Base-by-base conservation (phyloP, 2,113 vertebrate genomes). In the Jaculus jaculus region DNA sequence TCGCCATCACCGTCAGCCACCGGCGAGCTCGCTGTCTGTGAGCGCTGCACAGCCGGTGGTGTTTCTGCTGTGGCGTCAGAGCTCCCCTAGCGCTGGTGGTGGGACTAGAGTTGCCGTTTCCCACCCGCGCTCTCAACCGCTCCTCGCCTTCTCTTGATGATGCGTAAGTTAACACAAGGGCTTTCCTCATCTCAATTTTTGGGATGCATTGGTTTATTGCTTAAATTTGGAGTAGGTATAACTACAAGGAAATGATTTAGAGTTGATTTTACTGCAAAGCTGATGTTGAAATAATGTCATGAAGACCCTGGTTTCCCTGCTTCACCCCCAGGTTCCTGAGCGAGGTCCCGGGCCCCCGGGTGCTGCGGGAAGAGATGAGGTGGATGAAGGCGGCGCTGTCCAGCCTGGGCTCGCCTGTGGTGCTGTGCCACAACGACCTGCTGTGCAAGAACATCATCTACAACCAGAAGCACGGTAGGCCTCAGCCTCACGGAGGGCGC, bases 361-460 rank as follows among this genome's bases (percentile, higher is more conserved):
- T 98, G 95, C 99, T 99, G 95, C 97, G 99, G 93, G 98, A 99
- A 72, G 99, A 99, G 96, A 99, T 99, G 98, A 89, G 98, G 91
- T 99, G 99, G 99, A 98, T 99, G 97, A 99, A 99, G 97, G 98
- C 99, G 96, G 98, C 97, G 94, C 98, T 99, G 91, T 99, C 99
- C 24, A 98, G 98, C 96, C 97, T 99, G 96, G 99, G 98, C 86
- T 99, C 99, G 0, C 99, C 99, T 3, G 99, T 99, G 87, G 99
- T 99, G 47, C 99, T 99, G 85, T 99, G 99, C 97, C 99, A 99
- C 98, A 99, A 99, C 42, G 99, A 99, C 97, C 98, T 99, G 69
- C 98, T 99, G 96, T 99, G 99, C 98, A 99, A 99, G 98, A 99
- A 99, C 97, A 99, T 99, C 97, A 99, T 99, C 98, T 99, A 98